A percentile compares a stretch with the other conserved stretches of the same genome.
phyloP scores from a whole-genome alignment of 2,113 vertebrate genomes.

The Greenwoodochromis staneri region DNA sequence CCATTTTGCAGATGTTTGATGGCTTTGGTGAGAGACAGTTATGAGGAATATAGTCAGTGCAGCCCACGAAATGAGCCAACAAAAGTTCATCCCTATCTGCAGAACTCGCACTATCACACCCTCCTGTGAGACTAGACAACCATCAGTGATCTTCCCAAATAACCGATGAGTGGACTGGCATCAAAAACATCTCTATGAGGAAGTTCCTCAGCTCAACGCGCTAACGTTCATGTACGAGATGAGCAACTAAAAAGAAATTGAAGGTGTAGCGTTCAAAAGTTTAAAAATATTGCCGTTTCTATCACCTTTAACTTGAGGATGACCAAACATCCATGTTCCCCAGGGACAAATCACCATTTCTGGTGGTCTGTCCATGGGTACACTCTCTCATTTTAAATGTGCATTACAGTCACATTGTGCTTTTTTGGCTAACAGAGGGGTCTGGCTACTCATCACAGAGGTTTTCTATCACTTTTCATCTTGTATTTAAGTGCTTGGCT shows the following conservation, averaged over 20 bases:
- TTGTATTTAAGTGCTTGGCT: background rate
- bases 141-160: slow-evolving; percentile 1
- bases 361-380: background rate
- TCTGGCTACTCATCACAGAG: background rate
- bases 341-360: background rate
- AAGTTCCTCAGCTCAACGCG: background rate
- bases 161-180: background rate
- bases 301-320: background rate
- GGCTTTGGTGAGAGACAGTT: background rate
- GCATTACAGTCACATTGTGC: background rate
- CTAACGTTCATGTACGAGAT: background rate
- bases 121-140: slow-evolving; percentile 1
- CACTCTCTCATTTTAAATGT: background rate
- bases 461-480: background rate
- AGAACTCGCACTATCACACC: background rate
- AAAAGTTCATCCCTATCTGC: slow-evolving; percentile 16
- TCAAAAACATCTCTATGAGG: background rate
- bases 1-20: slow-evolving; percentile 16
- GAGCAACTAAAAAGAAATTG: background rate
- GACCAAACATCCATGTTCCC: background rate
- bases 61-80: background rate
- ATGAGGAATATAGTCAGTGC: background rate
- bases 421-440: background rate
- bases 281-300: background rate
- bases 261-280: background rate